Evolutionary conservation across 2,888 invertebrate genomes (phyloP).

Genomic region (Conus canariensis): DNA sequence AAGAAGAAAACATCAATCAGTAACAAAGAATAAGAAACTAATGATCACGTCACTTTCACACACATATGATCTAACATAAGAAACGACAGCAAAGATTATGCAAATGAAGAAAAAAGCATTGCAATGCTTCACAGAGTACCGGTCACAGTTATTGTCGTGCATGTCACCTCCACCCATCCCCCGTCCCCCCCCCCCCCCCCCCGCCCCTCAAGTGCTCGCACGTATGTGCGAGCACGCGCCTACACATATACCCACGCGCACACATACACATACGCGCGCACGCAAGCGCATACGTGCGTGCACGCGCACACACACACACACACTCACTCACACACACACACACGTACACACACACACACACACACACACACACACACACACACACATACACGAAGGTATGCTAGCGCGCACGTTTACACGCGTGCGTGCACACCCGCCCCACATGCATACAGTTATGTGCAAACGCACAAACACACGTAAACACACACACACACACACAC

Average conservation of each 20-base stretch:
- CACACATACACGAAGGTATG: no score
- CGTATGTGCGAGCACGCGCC: no score
- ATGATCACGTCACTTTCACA: background rate
- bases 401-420: no score
- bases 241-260: background rate
- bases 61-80: background rate
- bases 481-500: no score
- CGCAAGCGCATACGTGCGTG: background rate
- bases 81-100: background rate
- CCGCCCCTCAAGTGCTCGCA: no score
- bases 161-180: no score
- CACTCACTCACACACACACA: background rate
- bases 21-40: background rate
- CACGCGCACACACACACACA: background rate
- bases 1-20: background rate
- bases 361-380: constrained; percentile 13
- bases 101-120: background rate
- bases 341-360: constrained; percentile 18
- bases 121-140: no score
- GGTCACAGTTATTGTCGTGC: no score
- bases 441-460: no score
- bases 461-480: no score
- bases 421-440: no score
- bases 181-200: no score
- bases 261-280: background rate